phyloP scores from a whole-genome alignment of 1,140 invertebrate species.

The Oppia nitens region DNA sequence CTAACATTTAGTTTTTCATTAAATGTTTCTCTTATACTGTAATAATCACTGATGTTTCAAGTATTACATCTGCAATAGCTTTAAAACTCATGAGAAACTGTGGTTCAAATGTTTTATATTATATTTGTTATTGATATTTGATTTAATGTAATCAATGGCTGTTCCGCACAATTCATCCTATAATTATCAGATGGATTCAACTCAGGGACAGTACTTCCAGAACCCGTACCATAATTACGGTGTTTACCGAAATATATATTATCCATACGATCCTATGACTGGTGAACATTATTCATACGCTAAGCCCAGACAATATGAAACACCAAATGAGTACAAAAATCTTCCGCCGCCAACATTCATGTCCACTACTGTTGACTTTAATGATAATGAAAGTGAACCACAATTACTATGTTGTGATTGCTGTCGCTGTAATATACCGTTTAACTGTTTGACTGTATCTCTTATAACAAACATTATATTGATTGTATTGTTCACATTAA shows the following conservation, averaged over 20 bases:
- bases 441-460: not conserved
- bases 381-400: not conserved
- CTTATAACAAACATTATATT: not conserved
- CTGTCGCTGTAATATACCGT: not conserved
- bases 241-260: not conserved
- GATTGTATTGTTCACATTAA: not conserved
- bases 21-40: no score
- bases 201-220: not conserved
- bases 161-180: not conserved
- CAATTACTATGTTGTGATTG: not conserved
- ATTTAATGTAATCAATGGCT: not conserved
- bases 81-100: not conserved
- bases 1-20: no score
- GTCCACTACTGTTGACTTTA: not conserved
- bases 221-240: not conserved
- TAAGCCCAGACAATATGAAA: not conserved
- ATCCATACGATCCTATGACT: not conserved
- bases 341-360: not conserved
- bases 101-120: not conserved
- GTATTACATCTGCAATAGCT: no score
- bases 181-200: not conserved
- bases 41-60: not conserved
- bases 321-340: no score
- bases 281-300: not conserved
- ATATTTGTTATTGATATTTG: not conserved